Base-by-base conservation (phyloP, 2,888 invertebrate genomes). In the Globia sparganii region DNA sequence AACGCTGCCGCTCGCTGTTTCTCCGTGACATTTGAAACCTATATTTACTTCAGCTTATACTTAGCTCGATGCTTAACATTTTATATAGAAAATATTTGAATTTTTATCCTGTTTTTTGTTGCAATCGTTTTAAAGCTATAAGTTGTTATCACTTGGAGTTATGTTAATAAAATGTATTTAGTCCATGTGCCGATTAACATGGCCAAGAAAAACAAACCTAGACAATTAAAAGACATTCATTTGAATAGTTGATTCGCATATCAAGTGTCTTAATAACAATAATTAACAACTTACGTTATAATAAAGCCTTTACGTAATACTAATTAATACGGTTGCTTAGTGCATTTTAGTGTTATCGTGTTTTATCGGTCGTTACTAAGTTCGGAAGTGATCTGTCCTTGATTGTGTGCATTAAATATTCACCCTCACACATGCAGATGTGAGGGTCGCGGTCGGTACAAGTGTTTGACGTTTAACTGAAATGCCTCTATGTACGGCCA, bases 401-500 rank as follows among this genome's bases (percentile, higher is more conserved):
- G 80, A 71, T 83, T 86, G 77, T 85, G 75, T 78, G 83, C 78
- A 83, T 83, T 84, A 81, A 86, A 78, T 81, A 68, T 84, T 74
- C 77, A 79, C 76, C 75, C 78, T 75, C 80, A 75, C 74, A 78
- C 59, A 78, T 77, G 71, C 46, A 67, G 18, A 73, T 49, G 40
- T 73, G 59, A 75, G 69, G 78, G 85, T n/a, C n/a, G n/a, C n/a
- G 85, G 81, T 77, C 83, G 85, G 78, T 84, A 84, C 86, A 87
- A 84, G 84, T 89, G 89, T 93, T 92, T 92, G 92, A 92, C 91
- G 90, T 78, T 86, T 92, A 90, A 89, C 92, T 92, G 89, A 90
- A 92, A 92, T 92, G 89, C 90, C 88, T 91, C 89, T 91, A 91
- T 91, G 89, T 91, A 91, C 91, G 88, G 91, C 94, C 96, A 96